Evolutionary conservation across 2,113 vertebrate genomes (phyloP).

Genomic region (Callaeas wilsoni): DNA sequence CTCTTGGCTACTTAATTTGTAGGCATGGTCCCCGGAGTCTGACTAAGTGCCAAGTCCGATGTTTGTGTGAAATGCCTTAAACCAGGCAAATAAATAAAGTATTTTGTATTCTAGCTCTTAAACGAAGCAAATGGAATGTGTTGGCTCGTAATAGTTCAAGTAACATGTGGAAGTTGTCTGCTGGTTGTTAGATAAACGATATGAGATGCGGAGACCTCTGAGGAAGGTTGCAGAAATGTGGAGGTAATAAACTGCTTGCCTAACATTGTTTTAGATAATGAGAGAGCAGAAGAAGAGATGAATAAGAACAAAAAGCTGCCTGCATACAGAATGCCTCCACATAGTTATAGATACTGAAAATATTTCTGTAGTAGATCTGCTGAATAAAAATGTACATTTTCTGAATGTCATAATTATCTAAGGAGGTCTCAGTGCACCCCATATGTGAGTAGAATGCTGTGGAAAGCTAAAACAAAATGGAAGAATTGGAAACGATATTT

Average conservation of each 20-base stretch:
- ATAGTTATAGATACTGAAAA: not conserved
- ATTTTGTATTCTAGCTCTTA: not conserved
- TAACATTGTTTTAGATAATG: not conserved
- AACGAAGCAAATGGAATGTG: not conserved
- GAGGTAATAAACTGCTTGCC: not conserved
- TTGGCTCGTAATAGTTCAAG: not conserved
- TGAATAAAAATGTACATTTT: not conserved
- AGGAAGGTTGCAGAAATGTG: not conserved
- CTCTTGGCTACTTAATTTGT: constrained; percentile 5
- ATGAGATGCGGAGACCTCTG: not conserved
- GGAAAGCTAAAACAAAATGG: not conserved
- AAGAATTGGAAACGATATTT: not conserved
- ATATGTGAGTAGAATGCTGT: not conserved
- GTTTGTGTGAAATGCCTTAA: constrained; percentile 24
- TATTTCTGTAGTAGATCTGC: not conserved
- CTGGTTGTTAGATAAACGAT: not conserved
- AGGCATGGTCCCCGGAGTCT: not conserved
- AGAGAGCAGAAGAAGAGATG: not conserved
- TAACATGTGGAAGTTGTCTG: not conserved
- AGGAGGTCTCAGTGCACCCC: not conserved
- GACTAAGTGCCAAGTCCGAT: not conserved
- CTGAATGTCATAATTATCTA: not conserved
- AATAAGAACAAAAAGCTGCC: not conserved
- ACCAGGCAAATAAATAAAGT: not conserved
- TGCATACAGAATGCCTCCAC: not conserved